Base-by-base conservation (phyloP, 2,888 invertebrate species). In the Noctua pronuba region DNA sequence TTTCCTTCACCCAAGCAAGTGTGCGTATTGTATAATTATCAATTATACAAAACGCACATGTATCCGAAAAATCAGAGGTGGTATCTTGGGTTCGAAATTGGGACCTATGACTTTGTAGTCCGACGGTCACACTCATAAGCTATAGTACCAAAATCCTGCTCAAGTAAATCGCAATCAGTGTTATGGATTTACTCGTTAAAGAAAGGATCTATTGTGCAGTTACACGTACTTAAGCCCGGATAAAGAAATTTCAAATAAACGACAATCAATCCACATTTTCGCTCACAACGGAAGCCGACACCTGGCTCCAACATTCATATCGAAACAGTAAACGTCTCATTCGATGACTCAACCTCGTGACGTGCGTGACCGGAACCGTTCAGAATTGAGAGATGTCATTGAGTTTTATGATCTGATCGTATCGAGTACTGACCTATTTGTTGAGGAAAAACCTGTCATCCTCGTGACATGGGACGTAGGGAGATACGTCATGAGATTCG, bases 401-500 rank as follows among this genome's bases (percentile, higher is more conserved):
- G 70, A 66, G 55, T 44, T 88, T 80, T 77, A 82, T 80, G 85
- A 71, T 46, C 60, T 55, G 73, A 80, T 80, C 49, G 65, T 78
- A 77, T 77, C 79, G 70, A 77, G 24, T 74, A 80, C 44, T 80
- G 79, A 73, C 79, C 84, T 84, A 80, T 87, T 86, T 83, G 73
- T 88, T 78, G 79, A 81, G 79, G 86, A 86, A 77, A 78, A 66
- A 65, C 68, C 52, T 70, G 74, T 79, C 88, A 66, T 21, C 24
- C 16, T 46, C 21, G 49, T 35, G n/a, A 35, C n/a, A 35, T 41
- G 16, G 24, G 18, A 82, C 31, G 38, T 24, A 10, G 3, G 28
- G 21, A 24, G 18, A 55, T 58, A 46, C 66, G 77, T 86, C 79
- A 81, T 13, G 52, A 73, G 60, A 13, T 31, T 41, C 10, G 18